Percentiles rank a stretch among this genome's conserved stretches.
These are phyloP conservation scores for Danio tinwini DNA, from an alignment of 2,797 vertebrate genomes.

Conservation along the genomic window DNA sequence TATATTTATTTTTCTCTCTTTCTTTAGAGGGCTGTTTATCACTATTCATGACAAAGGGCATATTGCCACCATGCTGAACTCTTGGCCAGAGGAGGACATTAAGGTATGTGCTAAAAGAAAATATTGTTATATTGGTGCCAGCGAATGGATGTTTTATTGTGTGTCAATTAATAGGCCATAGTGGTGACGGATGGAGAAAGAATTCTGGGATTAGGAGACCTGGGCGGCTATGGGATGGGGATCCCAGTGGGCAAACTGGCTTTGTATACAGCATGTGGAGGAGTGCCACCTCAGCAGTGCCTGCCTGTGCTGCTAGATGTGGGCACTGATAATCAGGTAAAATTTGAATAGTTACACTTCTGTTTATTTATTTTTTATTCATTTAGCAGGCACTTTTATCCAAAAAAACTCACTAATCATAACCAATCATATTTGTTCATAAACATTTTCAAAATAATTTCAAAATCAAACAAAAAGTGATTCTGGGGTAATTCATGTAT, in stretches of 20 bases:
- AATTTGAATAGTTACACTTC: background rate
- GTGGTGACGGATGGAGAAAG: conserved; percentile 89
- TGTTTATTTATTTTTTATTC: too few relatives aligned
- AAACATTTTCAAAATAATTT: too few relatives aligned
- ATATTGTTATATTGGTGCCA: background rate
- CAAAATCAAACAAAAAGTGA: too few relatives aligned
- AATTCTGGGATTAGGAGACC: conserved; percentile 87
- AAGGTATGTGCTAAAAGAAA: conserved; percentile 80
- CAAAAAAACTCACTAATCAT: too few relatives aligned
- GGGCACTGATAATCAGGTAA: conserved; percentile 87
- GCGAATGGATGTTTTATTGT: background rate
- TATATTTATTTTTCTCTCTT: conserved; percentile 8
- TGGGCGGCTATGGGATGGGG: conserved; percentile 88
- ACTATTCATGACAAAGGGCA: conserved; percentile 97
- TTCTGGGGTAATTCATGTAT: too few relatives aligned
- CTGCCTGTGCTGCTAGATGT: conserved; percentile 88
- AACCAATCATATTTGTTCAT: too few relatives aligned
- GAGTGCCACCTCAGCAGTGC: conserved; percentile 84
- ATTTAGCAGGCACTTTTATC: too few relatives aligned
- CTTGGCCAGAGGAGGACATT: conserved; percentile 95
- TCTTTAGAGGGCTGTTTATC: conserved; percentile 93
- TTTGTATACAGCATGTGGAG: conserved; percentile 87
- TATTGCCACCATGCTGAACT: conserved; percentile 93
- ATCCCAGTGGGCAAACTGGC: conserved; percentile 89
- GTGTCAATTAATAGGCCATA: conserved; percentile 75